Evolutionary conservation across 2,888 invertebrate genomes (phyloP).

Genomic region (Protonemura montana): DNA sequence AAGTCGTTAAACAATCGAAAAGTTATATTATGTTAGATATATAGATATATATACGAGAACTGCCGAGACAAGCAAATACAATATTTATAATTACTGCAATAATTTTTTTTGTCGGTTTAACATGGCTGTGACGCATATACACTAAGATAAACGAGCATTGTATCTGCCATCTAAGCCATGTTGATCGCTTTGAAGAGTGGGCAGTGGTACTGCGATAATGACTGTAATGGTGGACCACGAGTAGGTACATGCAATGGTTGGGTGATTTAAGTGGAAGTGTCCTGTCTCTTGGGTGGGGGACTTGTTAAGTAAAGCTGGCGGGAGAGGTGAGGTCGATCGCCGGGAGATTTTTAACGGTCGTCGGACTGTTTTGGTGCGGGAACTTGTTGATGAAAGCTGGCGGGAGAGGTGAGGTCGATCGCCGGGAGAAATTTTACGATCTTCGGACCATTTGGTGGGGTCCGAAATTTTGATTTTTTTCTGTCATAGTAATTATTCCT

Average conservation of each 20-base stretch:
- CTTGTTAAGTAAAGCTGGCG: background rate
- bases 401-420: background rate
- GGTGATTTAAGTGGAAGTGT: background rate
- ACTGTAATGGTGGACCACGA: background rate
- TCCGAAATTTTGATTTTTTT: no score
- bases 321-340: background rate
- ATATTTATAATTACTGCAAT: conserved; percentile 12
- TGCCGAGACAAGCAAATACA: background rate
- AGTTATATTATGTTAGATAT: no score
- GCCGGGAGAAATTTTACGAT: background rate
- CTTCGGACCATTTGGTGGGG: background rate
- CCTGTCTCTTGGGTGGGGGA: background rate
- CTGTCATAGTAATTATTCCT: no score
- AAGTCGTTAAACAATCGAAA: background rate
- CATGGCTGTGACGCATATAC: background rate
- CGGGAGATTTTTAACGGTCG: background rate
- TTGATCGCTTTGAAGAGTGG: background rate
- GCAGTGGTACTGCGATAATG: background rate
- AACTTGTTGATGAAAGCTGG: no score
- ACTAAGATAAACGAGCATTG: background rate
- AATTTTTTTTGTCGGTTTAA: background rate
- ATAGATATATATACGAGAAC: no score
- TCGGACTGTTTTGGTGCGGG: background rate
- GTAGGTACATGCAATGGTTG: background rate
- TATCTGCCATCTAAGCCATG: background rate